phyloP scores from a whole-genome alignment of 2,888 invertebrate species.

The Deroplatys truncata region DNA sequence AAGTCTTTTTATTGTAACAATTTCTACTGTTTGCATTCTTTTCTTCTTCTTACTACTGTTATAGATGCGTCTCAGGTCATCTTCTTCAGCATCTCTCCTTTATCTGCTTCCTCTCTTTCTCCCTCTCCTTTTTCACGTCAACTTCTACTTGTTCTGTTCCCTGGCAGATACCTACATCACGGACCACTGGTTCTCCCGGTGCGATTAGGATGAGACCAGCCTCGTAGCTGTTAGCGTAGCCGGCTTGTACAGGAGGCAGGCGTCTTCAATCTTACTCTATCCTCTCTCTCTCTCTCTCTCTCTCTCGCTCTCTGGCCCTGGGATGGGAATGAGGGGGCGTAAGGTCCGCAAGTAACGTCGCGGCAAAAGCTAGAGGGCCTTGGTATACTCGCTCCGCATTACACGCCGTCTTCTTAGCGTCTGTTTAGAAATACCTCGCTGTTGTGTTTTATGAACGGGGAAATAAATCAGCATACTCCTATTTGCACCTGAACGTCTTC shows the following conservation, averaged over 20 bases:
- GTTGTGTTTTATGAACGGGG: no score
- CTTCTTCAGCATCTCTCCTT: neutral
- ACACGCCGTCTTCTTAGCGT: neutral
- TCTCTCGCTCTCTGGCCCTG: neutral
- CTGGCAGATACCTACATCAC: neutral
- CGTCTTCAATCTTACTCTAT: slow-evolving; percentile 15
- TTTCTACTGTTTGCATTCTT: no score
- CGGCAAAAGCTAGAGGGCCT: neutral
- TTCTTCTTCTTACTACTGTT: no score
- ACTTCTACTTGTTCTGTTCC: neutral
- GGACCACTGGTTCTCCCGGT: neutral
- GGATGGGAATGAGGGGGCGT: neutral
- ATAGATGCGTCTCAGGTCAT: neutral
- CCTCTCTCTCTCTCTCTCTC: neutral
- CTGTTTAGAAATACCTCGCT: no score
- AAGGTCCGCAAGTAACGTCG: neutral
- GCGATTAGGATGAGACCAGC: neutral
- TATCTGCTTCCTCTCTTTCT: no score
- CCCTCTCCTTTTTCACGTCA: neutral
- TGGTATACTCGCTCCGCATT: neutral
- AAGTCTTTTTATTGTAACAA: no score
- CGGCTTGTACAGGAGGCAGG: slow-evolving; percentile 13
- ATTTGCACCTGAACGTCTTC: no score
- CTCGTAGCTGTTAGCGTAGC: neutral
- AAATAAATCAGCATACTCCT: no score